These are phyloP conservation scores for Bucco capensis DNA, from an alignment of 2,113 vertebrate genomes.

Conservation along the genomic window DNA sequence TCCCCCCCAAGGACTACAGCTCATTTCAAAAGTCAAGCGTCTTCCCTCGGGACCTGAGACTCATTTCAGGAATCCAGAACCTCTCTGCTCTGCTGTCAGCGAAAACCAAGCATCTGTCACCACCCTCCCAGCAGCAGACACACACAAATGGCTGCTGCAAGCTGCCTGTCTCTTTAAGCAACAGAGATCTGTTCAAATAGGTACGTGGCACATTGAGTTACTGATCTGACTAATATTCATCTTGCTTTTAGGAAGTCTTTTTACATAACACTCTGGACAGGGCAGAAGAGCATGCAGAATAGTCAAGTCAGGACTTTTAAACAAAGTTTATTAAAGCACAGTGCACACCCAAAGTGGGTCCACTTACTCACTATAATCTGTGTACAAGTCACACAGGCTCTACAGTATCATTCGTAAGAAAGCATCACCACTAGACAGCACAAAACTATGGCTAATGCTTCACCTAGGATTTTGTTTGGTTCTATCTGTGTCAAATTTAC, in stretches of 20 bases:
- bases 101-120: neutral
- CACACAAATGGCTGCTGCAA: neutral
- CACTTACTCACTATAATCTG: neutral
- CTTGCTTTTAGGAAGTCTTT: neutral
- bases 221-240: neutral
- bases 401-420: neutral
- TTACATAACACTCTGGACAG: neutral
- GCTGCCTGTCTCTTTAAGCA: neutral
- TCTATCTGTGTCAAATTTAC: neutral
- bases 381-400: neutral
- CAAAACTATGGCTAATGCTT: neutral
- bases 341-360: neutral
- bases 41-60: neutral
- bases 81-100: neutral
- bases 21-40: slow-evolving; percentile 36
- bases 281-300: neutral
- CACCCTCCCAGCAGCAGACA: neutral
- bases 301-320: neutral
- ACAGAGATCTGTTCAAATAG: neutral
- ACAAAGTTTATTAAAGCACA: neutral
- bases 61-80: slow-evolving; percentile 41
- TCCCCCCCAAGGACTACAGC: neutral
- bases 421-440: neutral
- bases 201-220: neutral
- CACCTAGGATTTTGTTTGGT: neutral